These are phyloP conservation scores for Siniperca undulata DNA, from an alignment of 2,797 vertebrate genomes.

Conservation along the genomic window DNA sequence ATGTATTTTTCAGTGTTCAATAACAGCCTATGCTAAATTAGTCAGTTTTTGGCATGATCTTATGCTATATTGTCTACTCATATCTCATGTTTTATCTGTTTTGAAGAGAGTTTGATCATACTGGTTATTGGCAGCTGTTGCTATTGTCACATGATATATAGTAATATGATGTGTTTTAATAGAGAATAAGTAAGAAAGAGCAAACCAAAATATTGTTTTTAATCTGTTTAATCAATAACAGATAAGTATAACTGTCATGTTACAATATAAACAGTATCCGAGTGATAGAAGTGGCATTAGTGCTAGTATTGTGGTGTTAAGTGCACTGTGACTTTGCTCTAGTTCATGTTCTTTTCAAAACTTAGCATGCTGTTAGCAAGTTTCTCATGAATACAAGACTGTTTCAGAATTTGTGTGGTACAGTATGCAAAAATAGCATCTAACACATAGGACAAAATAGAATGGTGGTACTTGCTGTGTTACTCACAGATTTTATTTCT, in stretches of 20 bases:
- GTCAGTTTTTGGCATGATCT: neutral
- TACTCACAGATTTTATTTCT: neutral
- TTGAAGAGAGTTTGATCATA: neutral
- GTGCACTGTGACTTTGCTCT: neutral
- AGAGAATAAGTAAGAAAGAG: neutral
- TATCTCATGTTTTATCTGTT: neutral
- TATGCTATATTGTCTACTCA: neutral
- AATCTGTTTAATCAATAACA: neutral
- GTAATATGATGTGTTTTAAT: neutral
- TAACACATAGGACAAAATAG: neutral
- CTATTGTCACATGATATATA: neutral
- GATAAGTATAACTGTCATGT: neutral
- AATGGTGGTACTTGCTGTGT: neutral
- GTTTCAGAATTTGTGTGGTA: slow-evolving; percentile 2
- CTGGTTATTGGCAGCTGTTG: neutral
- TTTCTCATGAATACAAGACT: neutral
- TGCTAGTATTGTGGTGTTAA: neutral
- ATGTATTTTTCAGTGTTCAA: slow-evolving; percentile 20
- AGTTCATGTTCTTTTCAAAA: neutral
- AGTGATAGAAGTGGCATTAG: neutral
- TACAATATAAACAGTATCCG: neutral
- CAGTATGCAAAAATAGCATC: slow-evolving; percentile 1
- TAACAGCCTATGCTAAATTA: slow-evolving; percentile 17
- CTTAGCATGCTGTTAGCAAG: neutral
- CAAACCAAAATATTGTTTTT: neutral